phyloP scores from a whole-genome alignment of 1,140 invertebrate genomes.

The Halictus rubicundus region DNA sequence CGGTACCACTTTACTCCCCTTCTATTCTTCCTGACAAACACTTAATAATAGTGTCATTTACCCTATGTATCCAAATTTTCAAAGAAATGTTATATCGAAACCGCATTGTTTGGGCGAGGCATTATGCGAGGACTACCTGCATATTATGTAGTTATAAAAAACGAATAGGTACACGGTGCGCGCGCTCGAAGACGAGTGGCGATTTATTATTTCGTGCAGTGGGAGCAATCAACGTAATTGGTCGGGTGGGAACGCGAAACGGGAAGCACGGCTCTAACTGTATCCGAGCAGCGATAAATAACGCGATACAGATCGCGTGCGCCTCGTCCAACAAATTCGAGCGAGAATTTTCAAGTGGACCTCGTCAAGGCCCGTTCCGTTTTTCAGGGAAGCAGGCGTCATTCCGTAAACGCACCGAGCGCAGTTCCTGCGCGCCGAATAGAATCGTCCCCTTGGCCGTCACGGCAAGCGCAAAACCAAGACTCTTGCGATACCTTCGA shows the following conservation, averaged over 20 bases:
- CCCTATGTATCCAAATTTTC: too few relatives aligned
- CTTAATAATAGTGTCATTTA: too few relatives aligned
- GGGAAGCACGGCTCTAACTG: background rate
- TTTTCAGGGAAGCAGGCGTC: conserved; percentile 28
- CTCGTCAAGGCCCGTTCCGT: background rate
- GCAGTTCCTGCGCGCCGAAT: conserved; percentile 54
- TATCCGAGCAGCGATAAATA: conserved; percentile 13
- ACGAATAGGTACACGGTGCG: background rate
- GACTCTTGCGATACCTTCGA: conserved; percentile 12
- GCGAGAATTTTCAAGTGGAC: conserved; percentile 9
- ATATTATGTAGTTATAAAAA: background rate
- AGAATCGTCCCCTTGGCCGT: conserved; percentile 18
- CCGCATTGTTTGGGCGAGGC: too few relatives aligned
- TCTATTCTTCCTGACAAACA: background rate
- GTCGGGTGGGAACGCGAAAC: conserved; percentile 9
- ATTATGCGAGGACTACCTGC: too few relatives aligned
- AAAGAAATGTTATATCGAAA: too few relatives aligned
- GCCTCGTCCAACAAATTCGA: conserved; percentile 15
- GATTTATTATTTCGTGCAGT: conserved; percentile 22
- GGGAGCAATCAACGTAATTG: conserved; percentile 32
- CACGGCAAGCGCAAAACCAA: background rate
- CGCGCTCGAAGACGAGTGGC: background rate
- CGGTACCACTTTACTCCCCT: background rate
- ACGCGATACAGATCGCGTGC: conserved; percentile 4
- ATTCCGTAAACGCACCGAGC: conserved; percentile 55